A percentile compares a stretch with the other conserved stretches of the same genome.
Evolutionary conservation across 1,140 invertebrate species (phyloP).

Genomic region (Lepidurus packardi): DNA sequence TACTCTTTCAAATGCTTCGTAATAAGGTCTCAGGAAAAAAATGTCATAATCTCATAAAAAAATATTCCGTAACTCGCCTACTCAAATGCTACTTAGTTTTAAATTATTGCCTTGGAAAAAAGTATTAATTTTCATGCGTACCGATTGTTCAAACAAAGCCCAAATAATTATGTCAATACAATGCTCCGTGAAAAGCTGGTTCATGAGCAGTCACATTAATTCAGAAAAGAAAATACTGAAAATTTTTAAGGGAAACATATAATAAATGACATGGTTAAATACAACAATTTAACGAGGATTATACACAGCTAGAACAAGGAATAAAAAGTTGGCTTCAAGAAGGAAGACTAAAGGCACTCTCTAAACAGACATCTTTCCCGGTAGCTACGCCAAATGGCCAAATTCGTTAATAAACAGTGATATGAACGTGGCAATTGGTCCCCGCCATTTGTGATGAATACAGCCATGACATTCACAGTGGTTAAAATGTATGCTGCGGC

Average conservation of each 20-base stretch:
- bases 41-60: slow-evolving; percentile 17
- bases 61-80: not conserved
- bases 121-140: not conserved
- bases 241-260: not conserved
- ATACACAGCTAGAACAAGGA: not conserved
- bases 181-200: not conserved
- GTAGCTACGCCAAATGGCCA: not conserved
- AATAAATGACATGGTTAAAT: too few relatives aligned
- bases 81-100: not conserved
- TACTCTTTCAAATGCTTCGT: not conserved
- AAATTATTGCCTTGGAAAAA: not conserved
- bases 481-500: not conserved
- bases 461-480: not conserved
- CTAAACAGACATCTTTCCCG: not conserved
- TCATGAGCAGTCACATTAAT: not conserved
- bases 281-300: not conserved
- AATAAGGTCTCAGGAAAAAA: slow-evolving; percentile 19
- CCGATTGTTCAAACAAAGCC: not conserved
- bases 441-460: not conserved
- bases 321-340: not conserved
- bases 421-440: slow-evolving; percentile 4
- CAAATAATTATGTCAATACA: not conserved
- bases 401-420: not conserved
- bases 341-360: not conserved
- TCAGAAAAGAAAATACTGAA: not conserved